Evolutionary conservation across 2,797 vertebrate species (phyloP), one percentile per base, ranked within the genome.

Genomic region (Schizothorax lantsangensis): DNA sequence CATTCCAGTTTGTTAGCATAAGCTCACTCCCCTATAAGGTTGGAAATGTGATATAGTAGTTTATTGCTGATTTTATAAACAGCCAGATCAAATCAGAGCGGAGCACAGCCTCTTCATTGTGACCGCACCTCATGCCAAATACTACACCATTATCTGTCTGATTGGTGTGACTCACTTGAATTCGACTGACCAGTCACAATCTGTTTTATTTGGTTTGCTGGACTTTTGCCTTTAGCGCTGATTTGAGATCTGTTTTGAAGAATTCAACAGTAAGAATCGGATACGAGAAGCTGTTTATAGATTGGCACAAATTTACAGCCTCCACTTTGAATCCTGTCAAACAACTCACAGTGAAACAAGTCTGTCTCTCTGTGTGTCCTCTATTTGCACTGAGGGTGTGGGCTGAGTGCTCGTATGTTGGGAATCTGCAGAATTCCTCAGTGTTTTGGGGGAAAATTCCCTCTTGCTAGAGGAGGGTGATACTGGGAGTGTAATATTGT

Each of bases 371-470:
- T 80, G 4, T 17, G 88, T 79, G 83, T 85, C 86, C 84, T 91
- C 88, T 84, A 1, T 88, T 88, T 89, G 86, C 91, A 87, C 91
- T 88, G 89, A 88, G 94, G 91, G 90, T 89, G 93, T 95, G 93
- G 93, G 94, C 89, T 89, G 91, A 89, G 59, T 89, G 90, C 91
- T 92, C 89, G 86, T 91, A 91, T 94, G 91, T 93, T 91, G 83
- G 89, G 69, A 90, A 89, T 87, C 77, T 88, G 87, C 87, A 91
- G 91, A 94, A 95, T 93, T 94, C 93, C 91, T 52, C 91, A 86
- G 91, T 92, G 93, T 95, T 94, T 94, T 93, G 33, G 89, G 91
- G 87, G 86, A 88, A 92, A 92, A 94, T 93, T 95, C 93, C 92
- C 92, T 69, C 83, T 90, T 75, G 23, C 88, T 93, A 90, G 91